Base-by-base conservation (phyloP, 2,888 invertebrate species). In the Epinotia demarniana region DNA sequence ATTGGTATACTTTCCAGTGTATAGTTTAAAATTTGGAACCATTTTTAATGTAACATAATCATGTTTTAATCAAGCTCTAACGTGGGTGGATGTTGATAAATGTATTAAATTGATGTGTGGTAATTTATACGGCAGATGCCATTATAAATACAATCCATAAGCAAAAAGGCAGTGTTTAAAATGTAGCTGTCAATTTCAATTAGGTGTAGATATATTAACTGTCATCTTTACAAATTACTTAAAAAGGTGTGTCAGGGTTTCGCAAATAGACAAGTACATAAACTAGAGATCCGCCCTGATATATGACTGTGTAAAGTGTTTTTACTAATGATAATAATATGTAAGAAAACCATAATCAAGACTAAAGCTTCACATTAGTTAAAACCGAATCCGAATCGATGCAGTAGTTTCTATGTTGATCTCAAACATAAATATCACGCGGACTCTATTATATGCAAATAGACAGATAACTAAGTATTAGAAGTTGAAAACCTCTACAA, bases 41-140 rank as follows among this genome's bases (percentile, higher is more conserved):
- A 39, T 39, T 23, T 66, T 62, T 39, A 33, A 58, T 68, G 18
- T 49, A 61, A 55, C 27, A 19, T 18, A 33, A 57, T 57, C 63
- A 69, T 18, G 46, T 68, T 12, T 55, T n/a, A 43, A n/a, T 62
- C 19, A 46, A 46, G 49, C 72, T 63, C 72, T 73, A 33, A 73
- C 60, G 60, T 62, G 19, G 63, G 46, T 49, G 12, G 57, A 27
- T 53, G 57, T 64, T 70, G 74, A 74, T 58, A 70, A 69, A 57
- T 70, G 62, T 33, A 74, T 74, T 70, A 64, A 74, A 58, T 63
- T 69, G 74, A 69, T 69, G 33, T 67, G n/a, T n/a, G 43, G 57
- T 74, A 62, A 74, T 74, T 63, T 74, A 74, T 70, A 58, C 63
- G 63, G 69, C 74, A 74, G 69, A 74, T 70, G 69, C 63, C 58